Evolutionary conservation across 2,888 invertebrate genomes (phyloP), one percentile per base, ranked within the genome.

Genomic region (Tetragonisca angustula): DNA sequence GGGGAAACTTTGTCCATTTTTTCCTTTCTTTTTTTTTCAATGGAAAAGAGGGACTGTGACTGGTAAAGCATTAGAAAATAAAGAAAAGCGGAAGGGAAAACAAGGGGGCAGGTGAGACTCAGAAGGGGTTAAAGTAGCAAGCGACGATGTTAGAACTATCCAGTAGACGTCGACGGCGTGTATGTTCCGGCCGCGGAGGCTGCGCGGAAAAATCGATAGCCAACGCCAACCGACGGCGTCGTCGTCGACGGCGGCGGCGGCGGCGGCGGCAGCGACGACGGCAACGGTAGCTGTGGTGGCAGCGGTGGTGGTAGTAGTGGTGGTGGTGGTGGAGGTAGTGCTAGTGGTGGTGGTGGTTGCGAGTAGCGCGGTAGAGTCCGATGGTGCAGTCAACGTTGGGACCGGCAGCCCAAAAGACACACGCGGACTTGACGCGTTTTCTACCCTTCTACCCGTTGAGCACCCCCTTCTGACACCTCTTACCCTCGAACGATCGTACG

Each of bases 141-240:
- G 61, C 74, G 75, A 81, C 64, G 70, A 76, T 73, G 79, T 79
- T 84, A 84, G 78, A 84, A 83, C 85, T 79, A 85, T 83, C 83
- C 79, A 88, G 81, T 81, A 88, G 88, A 87, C 76, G 84, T 84
- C 81, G 86, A 85, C 90, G 85, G 83, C 85, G 88, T 72, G 83
- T 88, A 85, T 89, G 90, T 90, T 90, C 91, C 91, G 86, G 89
- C 88, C 90, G 93, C 90, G 93, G 94, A 94, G 93, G 94, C 93
- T 94, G 93, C 94, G 93, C 93, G 92, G 93, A 93, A 93, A 94
- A 94, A 94, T 94, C 93, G 94, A 94, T 94, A 93, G 89, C 76
- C 89, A 89, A 85, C 85, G 83, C 84, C 79, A 81, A 78, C 82
- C 85, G 87, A 81, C 85, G 82, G 89, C 90, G 79, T 81, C 88